phyloP scores from a whole-genome alignment of 2,888 invertebrate species.

The Epinotia ramella region DNA sequence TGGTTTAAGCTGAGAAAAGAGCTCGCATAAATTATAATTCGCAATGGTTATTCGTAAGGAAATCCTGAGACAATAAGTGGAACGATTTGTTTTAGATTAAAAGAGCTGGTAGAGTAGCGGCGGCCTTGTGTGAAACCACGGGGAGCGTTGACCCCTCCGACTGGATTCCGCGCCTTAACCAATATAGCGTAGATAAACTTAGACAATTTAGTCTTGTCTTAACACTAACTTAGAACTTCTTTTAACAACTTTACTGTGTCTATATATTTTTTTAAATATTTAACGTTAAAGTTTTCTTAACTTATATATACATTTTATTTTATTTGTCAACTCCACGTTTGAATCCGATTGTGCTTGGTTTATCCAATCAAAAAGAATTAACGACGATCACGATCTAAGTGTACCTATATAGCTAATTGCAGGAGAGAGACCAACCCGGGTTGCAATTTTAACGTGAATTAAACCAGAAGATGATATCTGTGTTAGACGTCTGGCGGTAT shows the following conservation, averaged over 20 bases:
- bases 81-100: constrained; percentile 28
- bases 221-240: constrained; percentile 8
- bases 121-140: constrained; percentile 67
- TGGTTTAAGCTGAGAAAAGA: not conserved
- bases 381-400: not conserved
- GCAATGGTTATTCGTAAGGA: constrained; percentile 1
- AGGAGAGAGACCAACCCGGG: too few relatives aligned
- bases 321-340: not conserved
- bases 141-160: constrained; percentile 65
- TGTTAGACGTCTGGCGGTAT: too few relatives aligned
- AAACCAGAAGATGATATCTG: not conserved
- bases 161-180: constrained; percentile 59
- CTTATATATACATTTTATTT: not conserved
- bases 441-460: not conserved
- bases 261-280: not conserved
- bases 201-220: constrained; percentile 17
- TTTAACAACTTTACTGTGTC: not conserved
- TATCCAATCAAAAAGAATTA: not conserved
- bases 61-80: constrained; percentile 18
- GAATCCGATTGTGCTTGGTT: not conserved
- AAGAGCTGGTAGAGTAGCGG: constrained; percentile 46
- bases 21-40: not conserved
- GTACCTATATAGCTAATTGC: too few relatives aligned
- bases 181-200: constrained; percentile 52
- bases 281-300: not conserved